These are phyloP conservation scores for Sitta europaea DNA, from an alignment of 2,113 vertebrate species.

Conservation along the genomic window DNA sequence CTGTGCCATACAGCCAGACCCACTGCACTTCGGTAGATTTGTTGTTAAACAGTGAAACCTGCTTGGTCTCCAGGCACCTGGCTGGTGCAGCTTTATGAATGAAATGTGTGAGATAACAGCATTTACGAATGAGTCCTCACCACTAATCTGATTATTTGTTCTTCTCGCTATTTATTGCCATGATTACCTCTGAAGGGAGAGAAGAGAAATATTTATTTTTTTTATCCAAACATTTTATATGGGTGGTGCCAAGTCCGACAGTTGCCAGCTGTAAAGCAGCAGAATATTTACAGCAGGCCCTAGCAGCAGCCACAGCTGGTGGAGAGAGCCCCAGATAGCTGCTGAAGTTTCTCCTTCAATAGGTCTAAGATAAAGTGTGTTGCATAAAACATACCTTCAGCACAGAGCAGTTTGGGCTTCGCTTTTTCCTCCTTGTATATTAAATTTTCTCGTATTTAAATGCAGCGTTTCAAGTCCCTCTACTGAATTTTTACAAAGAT, in stretches of 20 bases:
- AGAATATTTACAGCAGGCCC: conserved; percentile 17
- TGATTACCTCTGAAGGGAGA: neutral
- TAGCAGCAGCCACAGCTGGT: neutral
- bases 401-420: neutral
- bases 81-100: neutral
- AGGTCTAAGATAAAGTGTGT: neutral
- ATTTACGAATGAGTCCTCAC: neutral
- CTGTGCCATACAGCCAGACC: neutral
- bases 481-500: neutral
- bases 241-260: neutral
- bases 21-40: neutral
- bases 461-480: neutral
- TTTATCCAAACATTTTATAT: neutral
- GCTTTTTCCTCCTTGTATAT: neutral
- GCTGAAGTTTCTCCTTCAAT: conserved; percentile 8
- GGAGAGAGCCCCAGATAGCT: neutral
- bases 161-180: neutral
- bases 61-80: neutral
- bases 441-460: neutral
- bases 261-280: neutral
- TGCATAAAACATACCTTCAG: neutral
- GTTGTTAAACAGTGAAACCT: neutral
- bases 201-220: neutral
- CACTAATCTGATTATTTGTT: neutral
- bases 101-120: neutral